These are phyloP conservation scores for Aricia agestis DNA, from an alignment of 1,140 invertebrate species.

Conservation along the genomic window DNA sequence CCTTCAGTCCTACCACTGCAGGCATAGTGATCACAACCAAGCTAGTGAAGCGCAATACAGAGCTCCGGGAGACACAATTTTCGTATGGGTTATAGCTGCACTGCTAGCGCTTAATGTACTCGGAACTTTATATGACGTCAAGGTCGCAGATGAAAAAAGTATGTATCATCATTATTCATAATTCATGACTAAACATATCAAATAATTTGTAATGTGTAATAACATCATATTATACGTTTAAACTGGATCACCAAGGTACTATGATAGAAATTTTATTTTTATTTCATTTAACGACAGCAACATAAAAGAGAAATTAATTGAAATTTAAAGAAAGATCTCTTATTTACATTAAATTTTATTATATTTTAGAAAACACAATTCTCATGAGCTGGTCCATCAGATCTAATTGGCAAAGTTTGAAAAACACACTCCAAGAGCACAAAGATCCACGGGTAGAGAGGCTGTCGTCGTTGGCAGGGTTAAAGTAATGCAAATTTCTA, in stretches of 20 bases:
- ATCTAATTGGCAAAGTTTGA: conserved; percentile 39
- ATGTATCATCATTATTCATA: background rate
- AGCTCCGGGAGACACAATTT: background rate
- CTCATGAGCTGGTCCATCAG: conserved; percentile 42
- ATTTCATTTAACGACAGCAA: background rate
- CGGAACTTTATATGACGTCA: background rate
- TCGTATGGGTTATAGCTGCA: background rate
- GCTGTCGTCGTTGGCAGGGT: background rate
- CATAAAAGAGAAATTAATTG: background rate
- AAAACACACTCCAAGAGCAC: conserved; percentile 30
- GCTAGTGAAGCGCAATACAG: too few relatives aligned
- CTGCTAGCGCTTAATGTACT: background rate
- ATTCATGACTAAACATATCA: background rate
- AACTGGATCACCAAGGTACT: too few relatives aligned
- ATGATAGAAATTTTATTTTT: background rate
- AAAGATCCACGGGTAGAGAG: conserved; percentile 35
- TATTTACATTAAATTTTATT: background rate
- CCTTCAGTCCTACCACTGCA: background rate
- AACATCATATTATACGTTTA: background rate
- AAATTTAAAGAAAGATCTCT: background rate
- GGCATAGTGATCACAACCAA: background rate
- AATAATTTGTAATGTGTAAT: background rate
- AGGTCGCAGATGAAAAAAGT: background rate
- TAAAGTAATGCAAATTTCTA: background rate
- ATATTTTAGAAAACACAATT: conserved; percentile 33